Evolutionary conservation across 2,797 vertebrate genomes (phyloP), one percentile per base, ranked within the genome.

Genomic region (Kryptolebias ocellatus): DNA sequence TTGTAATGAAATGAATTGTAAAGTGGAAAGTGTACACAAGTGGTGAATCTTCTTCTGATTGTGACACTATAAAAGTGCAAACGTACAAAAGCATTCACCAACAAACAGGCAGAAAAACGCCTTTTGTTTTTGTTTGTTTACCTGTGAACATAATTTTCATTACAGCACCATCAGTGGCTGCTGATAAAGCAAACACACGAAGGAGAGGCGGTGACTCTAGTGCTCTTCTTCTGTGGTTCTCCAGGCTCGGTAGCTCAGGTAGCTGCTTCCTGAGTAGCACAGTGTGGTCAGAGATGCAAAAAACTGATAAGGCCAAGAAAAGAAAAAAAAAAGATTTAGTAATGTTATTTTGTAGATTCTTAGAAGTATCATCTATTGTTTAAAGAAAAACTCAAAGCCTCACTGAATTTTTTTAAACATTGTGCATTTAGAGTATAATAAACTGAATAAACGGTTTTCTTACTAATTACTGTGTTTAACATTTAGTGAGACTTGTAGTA

Each of bases 241-340:
- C 96, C 96, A 96, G 29, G 91, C 92, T 74, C 85, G 83, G 86
- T 95, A 95, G 89, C 94, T 96, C 86, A 96, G 92, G 76, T 93
- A 96, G 0, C 93, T 91, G 85, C 95, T 97, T 83, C 92, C 94
- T 79, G 94, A 92, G 15, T 98, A 97, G 91, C 94, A 97, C 83
- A 94, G 87, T 57, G 95, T 94, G 75, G 95, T 95, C 85, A 93
- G 72, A 72, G 86, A 92, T 16, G 90, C 85, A 83, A 90, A 92
- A 78, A 92, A 89, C 93, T 94, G 82, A 58, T 16, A 64, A 42
- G 31, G 24, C 59, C 37, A 8, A 3, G 51, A 59, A 0, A 3
- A 66, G 50, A 27, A 8, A 29, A 20, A 0, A 12, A 14, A 37
- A 2, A 16, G 20, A 20, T 17, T 56, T 39, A 39, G 37, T 39